Evolutionary conservation across 2,888 invertebrate species (phyloP), one percentile per base, ranked within the genome.

Genomic region (Calameuta pallipes): DNA sequence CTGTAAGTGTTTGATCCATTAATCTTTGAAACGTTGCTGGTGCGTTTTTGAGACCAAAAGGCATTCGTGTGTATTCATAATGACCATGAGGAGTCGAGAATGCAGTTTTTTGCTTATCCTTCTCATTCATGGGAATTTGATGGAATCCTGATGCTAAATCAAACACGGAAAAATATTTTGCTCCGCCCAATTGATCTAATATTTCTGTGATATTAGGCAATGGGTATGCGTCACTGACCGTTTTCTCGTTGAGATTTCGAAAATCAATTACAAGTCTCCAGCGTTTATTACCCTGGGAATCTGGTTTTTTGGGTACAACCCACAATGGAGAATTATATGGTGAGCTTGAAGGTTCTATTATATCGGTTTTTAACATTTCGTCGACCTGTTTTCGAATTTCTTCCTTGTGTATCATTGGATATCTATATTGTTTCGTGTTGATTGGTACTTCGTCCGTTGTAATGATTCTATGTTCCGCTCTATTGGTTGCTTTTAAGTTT

Each of bases 301-400:
- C 82, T 1, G 12, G 83, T 79, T 87, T 87, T 80, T 90, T 92
- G 30, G 81, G 81, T 0, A 88, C 88, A 1, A 91, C 75, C 0
- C 89, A 86, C 9, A 90, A 82, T 0, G 89, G 90, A 1, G 85
- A 80, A 12, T 85, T 81, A 85, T 85, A 91, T 0, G 89, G 88
- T 31, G 83, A 84, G 6, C 76, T 80, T 1, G 85, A 85, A 11
- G 78, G 81, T 74, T 80, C 77, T 34, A 82, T 80, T 30, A 84
- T 73, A 33, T 80, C 83, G n/a, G 77, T 23, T n/a, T 30, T 34
- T 73, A 31, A 30, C 30, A 73, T 15, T 73, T 73, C 73, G 23
- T 31, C 30, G 23, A 73, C 73, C 73, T 73, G 73, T 34, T 34
- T 73, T 15, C 23, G 15, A 30, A 73, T 73, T 73, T 73, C 73